Base-by-base conservation (phyloP, 2,888 invertebrate genomes). In the Onthophagus sagittarius region DNA sequence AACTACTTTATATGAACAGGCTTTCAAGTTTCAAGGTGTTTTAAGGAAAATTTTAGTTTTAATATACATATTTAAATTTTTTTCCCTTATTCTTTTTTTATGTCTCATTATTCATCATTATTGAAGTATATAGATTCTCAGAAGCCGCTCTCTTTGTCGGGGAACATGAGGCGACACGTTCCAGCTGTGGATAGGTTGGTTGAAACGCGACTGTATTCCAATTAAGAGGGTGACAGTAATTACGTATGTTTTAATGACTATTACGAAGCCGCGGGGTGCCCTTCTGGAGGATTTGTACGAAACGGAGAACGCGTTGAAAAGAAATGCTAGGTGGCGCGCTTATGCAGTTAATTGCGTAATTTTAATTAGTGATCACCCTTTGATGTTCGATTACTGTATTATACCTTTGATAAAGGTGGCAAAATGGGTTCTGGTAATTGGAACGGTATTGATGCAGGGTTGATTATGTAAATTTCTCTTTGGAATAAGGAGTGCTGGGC, bases 291-390 rank as follows among this genome's bases (percentile, higher is more conserved):
- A 23, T 23, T 23, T 23, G 39, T 53, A 4, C 39, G 39, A 53
- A 53, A 53, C 11, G 39, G 39, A 53, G 7, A 23, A 7, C 39
- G 39, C 39, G 39, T 23, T 23, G 3, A 53, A 53, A 53, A 53
- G 39, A 53, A 53, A 7, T 7, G 39, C 11, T 53, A 53, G 39
- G 39, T 53, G 39, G 39, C 39, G 39, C 67, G 39, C 67, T 67
- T 67, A 67, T 67, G 67, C 67, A 67, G n/a, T 67, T 67, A 67
- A 67, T 67, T 67, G 67, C 67, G 67, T 67, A 67, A 67, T 67
- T 67, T 67, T 67, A 67, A 67, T 67, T 67, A 67, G 67, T 67
- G 23, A 31, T 32, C 67, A 32, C n/a, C 13, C 31, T n/a, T 32
- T 31, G 67, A 67, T 23, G 23, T 32, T 67, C 67, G 67, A 67